Conservation (phyloP, 1,140 invertebrate species). For the Mamestra configurata region DNA sequence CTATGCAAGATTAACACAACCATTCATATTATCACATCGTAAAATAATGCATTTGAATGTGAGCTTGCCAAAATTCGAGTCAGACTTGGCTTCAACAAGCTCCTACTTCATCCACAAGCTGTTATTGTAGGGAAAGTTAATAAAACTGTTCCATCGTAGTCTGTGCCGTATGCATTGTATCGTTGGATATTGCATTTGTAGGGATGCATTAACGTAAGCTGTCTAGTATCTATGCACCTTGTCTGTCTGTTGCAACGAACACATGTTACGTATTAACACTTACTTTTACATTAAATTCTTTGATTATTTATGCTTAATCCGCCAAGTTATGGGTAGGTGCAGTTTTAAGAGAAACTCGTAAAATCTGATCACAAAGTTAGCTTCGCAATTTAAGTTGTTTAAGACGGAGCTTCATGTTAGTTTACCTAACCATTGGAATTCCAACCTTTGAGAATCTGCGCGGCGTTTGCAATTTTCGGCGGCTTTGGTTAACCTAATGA, state of each 20-base stretch:
- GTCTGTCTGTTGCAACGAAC: conserved; percentile 14
- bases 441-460: neutral
- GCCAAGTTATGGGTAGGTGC: neutral
- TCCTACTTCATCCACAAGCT: neutral
- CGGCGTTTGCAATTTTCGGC: neutral
- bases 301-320: neutral
- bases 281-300: conserved; percentile 6
- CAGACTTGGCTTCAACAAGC: neutral
- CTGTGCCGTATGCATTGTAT: conserved; percentile 23
- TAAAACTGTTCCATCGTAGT: neutral
- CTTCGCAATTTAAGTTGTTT: neutral
- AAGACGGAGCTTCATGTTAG: neutral
- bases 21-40: conserved; percentile 5
- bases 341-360: neutral
- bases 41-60: neutral
- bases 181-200: conserved; percentile 44
- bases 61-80: neutral
- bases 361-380: neutral
- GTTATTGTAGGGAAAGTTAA: neutral
- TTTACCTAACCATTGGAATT: conserved; percentile 1
- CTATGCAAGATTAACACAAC: neutral
- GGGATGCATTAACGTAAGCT: conserved; percentile 39
- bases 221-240: conserved; percentile 46
- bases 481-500: neutral
- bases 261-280: conserved; percentile 16